Percentiles rank a stretch among this genome's conserved stretches.
Conservation (phyloP, 2,113 vertebrate genomes). For the Hippopotamus amphibius region DNA sequence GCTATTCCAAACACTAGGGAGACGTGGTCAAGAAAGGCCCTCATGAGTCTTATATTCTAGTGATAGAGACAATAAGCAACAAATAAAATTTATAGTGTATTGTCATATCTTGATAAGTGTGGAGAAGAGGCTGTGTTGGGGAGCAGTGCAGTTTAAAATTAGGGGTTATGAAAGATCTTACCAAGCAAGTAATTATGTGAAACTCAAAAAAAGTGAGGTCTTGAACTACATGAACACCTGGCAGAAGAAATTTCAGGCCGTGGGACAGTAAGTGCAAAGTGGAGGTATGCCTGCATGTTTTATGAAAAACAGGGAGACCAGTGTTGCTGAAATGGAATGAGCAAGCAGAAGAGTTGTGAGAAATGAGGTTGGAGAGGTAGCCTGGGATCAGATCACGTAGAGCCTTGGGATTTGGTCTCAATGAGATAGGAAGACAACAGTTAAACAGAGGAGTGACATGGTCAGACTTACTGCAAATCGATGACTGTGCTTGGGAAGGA, state of each 20-base stretch:
- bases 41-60: neutral
- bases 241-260: neutral
- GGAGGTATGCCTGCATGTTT: neutral
- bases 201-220: neutral
- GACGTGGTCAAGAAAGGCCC: neutral
- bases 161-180: neutral
- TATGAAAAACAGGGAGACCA: neutral
- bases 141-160: neutral
- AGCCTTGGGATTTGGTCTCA: neutral
- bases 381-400: neutral
- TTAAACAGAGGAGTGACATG: neutral
- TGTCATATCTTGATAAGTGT: neutral
- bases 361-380: neutral
- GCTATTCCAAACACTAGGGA: neutral
- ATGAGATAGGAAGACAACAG: neutral
- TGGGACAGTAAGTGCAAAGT: neutral
- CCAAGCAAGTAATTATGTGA: neutral
- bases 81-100: neutral
- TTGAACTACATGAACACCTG: neutral
- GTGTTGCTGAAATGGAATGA: neutral
- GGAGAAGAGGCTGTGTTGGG: neutral
- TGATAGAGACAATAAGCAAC: neutral
- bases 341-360: neutral
- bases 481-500: neutral
- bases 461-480: neutral